Percentiles rank a stretch among this genome's conserved stretches.
phyloP scores from a whole-genome alignment of 2,113 vertebrate genomes.

The Macquaria australasica region DNA sequence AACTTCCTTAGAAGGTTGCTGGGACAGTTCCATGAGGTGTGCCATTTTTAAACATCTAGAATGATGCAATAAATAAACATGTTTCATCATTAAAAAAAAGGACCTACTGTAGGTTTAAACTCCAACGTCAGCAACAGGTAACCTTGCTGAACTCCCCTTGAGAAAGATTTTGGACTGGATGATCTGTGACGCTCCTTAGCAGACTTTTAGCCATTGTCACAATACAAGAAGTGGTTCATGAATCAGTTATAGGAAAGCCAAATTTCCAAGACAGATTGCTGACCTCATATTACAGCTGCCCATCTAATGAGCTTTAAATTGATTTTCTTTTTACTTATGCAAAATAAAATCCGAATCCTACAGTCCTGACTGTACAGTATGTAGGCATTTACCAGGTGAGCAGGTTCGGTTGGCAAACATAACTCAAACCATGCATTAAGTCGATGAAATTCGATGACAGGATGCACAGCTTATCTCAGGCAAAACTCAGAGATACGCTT shows the following conservation, averaged over 20 bases:
- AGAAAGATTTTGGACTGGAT: neutral
- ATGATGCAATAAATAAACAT: neutral
- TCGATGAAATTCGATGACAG: neutral
- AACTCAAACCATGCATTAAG: neutral
- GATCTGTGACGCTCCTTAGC: no score
- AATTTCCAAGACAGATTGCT: neutral
- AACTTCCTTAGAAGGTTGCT: neutral
- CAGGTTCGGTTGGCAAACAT: neutral
- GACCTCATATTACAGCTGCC: neutral
- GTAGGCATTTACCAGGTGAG: neutral
- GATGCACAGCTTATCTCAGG: neutral
- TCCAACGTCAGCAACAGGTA: no score
- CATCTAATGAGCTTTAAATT: no score
- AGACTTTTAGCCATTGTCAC: no score
- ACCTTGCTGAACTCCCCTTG: no score
- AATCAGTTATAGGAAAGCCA: neutral
- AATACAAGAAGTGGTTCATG: neutral
- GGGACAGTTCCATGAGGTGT: neutral
- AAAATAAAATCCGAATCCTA: no score
- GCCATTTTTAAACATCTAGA: neutral
- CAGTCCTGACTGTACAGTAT: no score
- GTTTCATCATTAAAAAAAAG: neutral
- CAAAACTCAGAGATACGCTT: neutral
- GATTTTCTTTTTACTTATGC: neutral
- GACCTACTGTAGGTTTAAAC: neutral